These are phyloP conservation scores for Heteropelma amictum DNA, from an alignment of 2,888 invertebrate genomes.

Conservation along the genomic window DNA sequence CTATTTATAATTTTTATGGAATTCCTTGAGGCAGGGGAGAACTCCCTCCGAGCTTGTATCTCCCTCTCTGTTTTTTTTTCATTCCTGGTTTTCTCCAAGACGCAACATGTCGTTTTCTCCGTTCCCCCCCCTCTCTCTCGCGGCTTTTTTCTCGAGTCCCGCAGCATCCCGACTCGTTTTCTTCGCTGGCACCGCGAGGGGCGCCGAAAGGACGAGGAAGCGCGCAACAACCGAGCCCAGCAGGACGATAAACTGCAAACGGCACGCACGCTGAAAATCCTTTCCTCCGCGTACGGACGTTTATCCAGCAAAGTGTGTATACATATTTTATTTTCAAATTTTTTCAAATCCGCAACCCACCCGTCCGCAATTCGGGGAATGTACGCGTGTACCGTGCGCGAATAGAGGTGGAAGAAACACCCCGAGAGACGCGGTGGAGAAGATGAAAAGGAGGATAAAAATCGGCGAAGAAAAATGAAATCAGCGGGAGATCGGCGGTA, in stretches of 20 bases:
- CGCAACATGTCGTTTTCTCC: not conserved
- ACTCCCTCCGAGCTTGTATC: slow-evolving; percentile 6
- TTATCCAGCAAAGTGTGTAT: too few relatives aligned
- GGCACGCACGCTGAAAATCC: slow-evolving; percentile 19
- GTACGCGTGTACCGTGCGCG: too few relatives aligned
- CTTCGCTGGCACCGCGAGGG: slow-evolving; percentile 2
- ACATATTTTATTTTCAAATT: too few relatives aligned
- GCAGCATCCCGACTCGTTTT: slow-evolving; percentile 8
- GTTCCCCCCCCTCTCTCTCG: not conserved
- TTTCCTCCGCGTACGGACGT: slow-evolving; percentile 24
- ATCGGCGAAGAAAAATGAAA: not conserved
- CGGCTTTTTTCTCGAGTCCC: slow-evolving; percentile 7
- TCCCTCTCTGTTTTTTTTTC: not conserved
- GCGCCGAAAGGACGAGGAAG: slow-evolving; percentile 51
- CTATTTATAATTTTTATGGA: slow-evolving; percentile 57
- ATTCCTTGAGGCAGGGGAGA: slow-evolving; percentile 44
- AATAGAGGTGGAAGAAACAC: slow-evolving; percentile 42
- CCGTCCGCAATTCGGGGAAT: too few relatives aligned
- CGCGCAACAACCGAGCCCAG: slow-evolving; percentile 22
- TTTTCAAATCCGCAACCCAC: too few relatives aligned
- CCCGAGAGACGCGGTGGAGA: slow-evolving; percentile 30
- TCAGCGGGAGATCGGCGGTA: not conserved
- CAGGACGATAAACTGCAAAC: slow-evolving; percentile 45
- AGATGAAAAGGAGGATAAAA: slow-evolving; percentile 30
- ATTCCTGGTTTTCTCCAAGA: too few relatives aligned